phyloP scores from a whole-genome alignment of 1,140 invertebrate genomes.

The Portunus trituberculatus region DNA sequence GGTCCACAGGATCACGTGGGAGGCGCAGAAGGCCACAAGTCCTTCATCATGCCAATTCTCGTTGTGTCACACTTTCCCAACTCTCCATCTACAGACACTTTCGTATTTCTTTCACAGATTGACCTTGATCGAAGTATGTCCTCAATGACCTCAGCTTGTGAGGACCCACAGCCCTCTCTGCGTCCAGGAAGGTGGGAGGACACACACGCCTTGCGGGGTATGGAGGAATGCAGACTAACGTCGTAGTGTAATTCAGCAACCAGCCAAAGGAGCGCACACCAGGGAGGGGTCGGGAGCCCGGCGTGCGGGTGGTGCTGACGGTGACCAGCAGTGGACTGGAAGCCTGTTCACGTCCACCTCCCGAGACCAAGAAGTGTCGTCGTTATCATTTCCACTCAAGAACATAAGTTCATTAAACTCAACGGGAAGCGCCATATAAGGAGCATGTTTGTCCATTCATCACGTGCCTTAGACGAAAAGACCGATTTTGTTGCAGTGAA shows the following conservation, averaged over 20 bases:
- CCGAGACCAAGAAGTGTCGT: background rate
- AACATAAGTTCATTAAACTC: background rate
- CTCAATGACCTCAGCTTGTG: background rate
- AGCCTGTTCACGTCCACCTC: background rate
- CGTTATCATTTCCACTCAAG: background rate
- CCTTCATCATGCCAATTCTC: background rate
- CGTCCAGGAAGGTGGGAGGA: background rate
- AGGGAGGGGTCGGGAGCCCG: background rate
- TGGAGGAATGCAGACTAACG: background rate
- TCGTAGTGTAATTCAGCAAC: background rate
- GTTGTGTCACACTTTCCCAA: background rate
- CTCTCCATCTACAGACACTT: background rate
- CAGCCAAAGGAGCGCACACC: background rate
- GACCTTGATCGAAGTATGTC: background rate
- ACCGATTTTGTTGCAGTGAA: too few species aligned
- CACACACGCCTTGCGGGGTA: background rate
- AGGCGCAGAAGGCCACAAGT: background rate
- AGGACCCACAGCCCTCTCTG: background rate
- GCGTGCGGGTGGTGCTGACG: background rate
- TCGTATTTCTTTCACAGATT: background rate
- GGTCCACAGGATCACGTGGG: constrained; percentile 3
- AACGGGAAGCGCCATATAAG: background rate
- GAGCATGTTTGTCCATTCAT: background rate
- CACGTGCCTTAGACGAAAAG: background rate
- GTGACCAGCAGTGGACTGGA: background rate